Base-by-base conservation (phyloP, 1,140 invertebrate genomes). In the Dolichoris vasculosae region DNA sequence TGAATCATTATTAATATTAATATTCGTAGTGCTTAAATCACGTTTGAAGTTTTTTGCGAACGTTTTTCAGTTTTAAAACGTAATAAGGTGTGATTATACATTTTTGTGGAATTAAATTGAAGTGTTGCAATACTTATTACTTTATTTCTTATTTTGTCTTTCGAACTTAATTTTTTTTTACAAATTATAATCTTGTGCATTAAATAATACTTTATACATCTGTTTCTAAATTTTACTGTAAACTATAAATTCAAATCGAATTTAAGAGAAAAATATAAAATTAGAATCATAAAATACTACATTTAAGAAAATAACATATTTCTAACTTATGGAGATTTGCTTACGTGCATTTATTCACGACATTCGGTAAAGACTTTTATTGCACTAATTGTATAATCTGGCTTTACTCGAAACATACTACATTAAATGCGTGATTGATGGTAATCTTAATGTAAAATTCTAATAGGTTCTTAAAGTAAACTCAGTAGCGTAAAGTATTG, bases 341-440 rank as follows among this genome's bases (percentile, higher is more conserved):
- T 6, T 59, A 77, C 40, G 30, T 32, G 4, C 15, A 30, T 30
- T 77, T 30, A 26, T 30, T 77, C 9, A 40, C 23, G 15, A 59
- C 30, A 23, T 78, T 63, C 32, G 51, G 17, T n/a, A 75, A 78
- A 78, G 76, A 7, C 20, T 63, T 46, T 26, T 48, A 76, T 76
- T 76, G 26, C 35, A 76, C 43, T 48, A 11, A 76, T 76, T 76
- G n/a, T 76, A 48, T 48, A 76, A 76, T 13, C 6, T 48, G 15
- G 2, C 32, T 67, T 32, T 32, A 67, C 64, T 38, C 40, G 69
- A 11, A 71, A 40, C 69, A 67, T 13, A 67, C 64, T 32, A 15
- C 6, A 30, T 11, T 71, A 38, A 17, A 71, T 71, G 7, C n/a
- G n/a, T 30, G n/a, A 9, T 32, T 23, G n/a, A 48, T n/a, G 40